A percentile compares a stretch with the other conserved stretches of the same genome.
Evolutionary conservation across 2,888 invertebrate genomes (phyloP).

Genomic region (Lithosia quadra): DNA sequence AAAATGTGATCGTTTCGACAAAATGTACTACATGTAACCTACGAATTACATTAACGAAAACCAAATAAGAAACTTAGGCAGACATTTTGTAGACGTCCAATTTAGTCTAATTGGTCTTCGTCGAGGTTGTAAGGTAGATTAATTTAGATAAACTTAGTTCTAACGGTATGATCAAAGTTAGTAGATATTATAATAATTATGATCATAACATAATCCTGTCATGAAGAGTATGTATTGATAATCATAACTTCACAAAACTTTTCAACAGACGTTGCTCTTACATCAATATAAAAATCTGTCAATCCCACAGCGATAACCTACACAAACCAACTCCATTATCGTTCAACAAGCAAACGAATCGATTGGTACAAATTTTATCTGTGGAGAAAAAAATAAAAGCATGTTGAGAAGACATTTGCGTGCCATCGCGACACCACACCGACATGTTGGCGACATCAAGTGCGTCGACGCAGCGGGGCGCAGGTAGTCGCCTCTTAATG

Average conservation of each 20-base stretch:
- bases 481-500: slow-evolving; percentile 60
- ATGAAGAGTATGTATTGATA: too few species aligned
- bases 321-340: slow-evolving; percentile 41
- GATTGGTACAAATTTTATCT: slow-evolving; percentile 55
- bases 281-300: neutral
- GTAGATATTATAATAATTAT: neutral
- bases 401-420: slow-evolving; percentile 59
- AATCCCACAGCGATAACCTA: slow-evolving; percentile 7
- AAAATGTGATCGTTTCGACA: neutral
- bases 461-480: slow-evolving; percentile 64
- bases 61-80: too few species aligned
- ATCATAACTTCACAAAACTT: too few species aligned
- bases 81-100: neutral
- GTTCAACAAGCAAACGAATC: slow-evolving; percentile 43
- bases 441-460: slow-evolving; percentile 66
- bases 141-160: neutral
- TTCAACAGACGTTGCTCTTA: too few species aligned
- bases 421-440: slow-evolving; percentile 40
- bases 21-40: neutral
- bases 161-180: neutral
- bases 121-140: too few species aligned
- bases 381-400: slow-evolving; percentile 41
- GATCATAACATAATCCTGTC: too few species aligned
- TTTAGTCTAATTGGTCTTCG: slow-evolving; percentile 1
- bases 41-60: too few species aligned